Conservation (phyloP, 2,113 vertebrate species). For the Amia ocellicauda region DNA sequence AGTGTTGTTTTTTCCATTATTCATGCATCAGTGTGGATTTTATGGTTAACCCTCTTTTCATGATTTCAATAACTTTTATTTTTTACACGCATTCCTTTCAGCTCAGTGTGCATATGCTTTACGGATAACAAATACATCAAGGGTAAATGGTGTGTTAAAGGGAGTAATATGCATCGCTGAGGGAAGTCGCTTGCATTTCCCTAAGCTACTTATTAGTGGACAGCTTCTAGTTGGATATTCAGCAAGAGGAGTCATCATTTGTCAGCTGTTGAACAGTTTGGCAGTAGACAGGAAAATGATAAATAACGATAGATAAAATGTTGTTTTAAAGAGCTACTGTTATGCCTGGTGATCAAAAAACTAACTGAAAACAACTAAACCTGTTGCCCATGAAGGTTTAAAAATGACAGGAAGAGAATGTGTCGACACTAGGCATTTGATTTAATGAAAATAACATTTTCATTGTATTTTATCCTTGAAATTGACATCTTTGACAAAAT, state of each 20-base stretch:
- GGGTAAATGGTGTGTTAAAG: slow-evolving; percentile 52
- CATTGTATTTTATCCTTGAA: too few species aligned
- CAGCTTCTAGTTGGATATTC: slow-evolving; percentile 56
- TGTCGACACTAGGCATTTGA: too few species aligned
- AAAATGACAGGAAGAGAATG: too few species aligned
- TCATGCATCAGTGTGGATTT: slow-evolving; percentile 20
- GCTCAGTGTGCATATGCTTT: slow-evolving; percentile 57
- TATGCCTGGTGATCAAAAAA: neutral
- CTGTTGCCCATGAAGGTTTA: too few species aligned
- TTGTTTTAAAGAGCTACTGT: slow-evolving; percentile 18
- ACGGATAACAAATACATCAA: slow-evolving; percentile 59
- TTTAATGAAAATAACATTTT: too few species aligned
- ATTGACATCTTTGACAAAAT: too few species aligned
- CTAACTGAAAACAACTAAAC: neutral
- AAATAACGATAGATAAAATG: neutral
- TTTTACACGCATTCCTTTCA: slow-evolving; percentile 10
- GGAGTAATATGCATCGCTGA: slow-evolving; percentile 66
- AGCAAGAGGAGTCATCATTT: slow-evolving; percentile 53
- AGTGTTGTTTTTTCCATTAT: slow-evolving; percentile 18
- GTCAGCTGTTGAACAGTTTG: slow-evolving; percentile 57
- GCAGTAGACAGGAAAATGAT: slow-evolving; percentile 40
- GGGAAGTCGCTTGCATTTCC: slow-evolving; percentile 59
- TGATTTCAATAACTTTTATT: slow-evolving; percentile 18
- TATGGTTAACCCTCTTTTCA: slow-evolving; percentile 17
- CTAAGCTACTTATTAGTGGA: slow-evolving; percentile 58